Evolutionary conservation across 2,113 vertebrate species (phyloP).

Genomic region (Leiothrix lutea): DNA sequence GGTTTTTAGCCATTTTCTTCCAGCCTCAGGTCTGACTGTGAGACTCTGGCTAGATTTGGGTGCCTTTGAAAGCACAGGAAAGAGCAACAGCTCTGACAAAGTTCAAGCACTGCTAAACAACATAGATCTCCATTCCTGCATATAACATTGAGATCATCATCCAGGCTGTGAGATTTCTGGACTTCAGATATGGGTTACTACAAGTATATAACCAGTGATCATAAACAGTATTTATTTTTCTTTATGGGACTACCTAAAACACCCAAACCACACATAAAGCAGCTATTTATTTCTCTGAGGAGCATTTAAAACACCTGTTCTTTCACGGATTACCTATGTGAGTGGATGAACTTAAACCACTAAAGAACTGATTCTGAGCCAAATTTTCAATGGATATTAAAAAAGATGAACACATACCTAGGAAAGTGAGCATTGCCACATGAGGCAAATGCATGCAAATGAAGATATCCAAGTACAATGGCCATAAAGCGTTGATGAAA

Average conservation of each 20-base stretch:
- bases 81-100: background rate
- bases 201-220: background rate
- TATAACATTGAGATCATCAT: background rate
- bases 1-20: background rate
- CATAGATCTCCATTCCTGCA: background rate
- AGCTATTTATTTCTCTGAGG: background rate
- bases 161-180: background rate
- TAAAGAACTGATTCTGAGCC: slow-evolving; percentile 31
- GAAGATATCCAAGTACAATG: slow-evolving; percentile 59
- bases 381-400: slow-evolving; percentile 43
- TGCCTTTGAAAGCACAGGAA: background rate
- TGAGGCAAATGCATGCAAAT: slow-evolving; percentile 37
- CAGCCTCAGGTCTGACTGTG: background rate
- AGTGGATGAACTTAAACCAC: background rate
- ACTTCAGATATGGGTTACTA: background rate
- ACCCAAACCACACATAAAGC: background rate
- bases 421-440: background rate
- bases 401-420: background rate
- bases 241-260: background rate
- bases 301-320: slow-evolving; percentile 29
- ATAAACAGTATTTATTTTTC: background rate
- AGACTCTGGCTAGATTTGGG: background rate
- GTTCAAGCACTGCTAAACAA: background rate
- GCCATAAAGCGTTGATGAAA: slow-evolving; percentile 50
- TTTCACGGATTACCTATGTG: background rate